Percentiles rank a stretch among this genome's conserved stretches.
Evolutionary conservation across 23 tunicate species (phyloP).

Genomic region (Diplosoma virens): DNA sequence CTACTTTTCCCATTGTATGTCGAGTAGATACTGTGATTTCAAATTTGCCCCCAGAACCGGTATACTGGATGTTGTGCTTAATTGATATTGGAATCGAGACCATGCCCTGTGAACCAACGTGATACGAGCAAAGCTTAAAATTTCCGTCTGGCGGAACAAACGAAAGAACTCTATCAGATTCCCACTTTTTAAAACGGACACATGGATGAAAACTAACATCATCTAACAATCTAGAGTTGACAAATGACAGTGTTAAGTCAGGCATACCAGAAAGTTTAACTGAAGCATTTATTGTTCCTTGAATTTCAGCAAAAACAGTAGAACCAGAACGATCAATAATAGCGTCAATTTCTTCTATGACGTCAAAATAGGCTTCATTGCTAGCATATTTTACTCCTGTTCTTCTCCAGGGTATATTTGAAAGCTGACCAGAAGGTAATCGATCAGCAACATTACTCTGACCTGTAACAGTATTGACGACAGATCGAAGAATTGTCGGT

Average conservation of each 20-base stretch:
- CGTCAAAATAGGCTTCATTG: slow-evolving; percentile 98
- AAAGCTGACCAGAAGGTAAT: slow-evolving; percentile 91
- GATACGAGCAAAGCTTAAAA: slow-evolving; percentile 89
- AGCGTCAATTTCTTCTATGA: slow-evolving; percentile 93
- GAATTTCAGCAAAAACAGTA: slow-evolving; percentile 86
- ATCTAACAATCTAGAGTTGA: slow-evolving; percentile 83
- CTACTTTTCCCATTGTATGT: slow-evolving; percentile 77
- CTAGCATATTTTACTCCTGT: slow-evolving; percentile 90
- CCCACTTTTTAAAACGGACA: slow-evolving; percentile 87
- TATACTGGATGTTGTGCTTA: slow-evolving; percentile 81
- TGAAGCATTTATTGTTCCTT: slow-evolving; percentile 86
- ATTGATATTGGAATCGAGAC: slow-evolving; percentile 79
- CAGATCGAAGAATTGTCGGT: slow-evolving; percentile 79
- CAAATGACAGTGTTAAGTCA: slow-evolving; percentile 77
- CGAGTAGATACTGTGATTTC: slow-evolving; percentile 75
- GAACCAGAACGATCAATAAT: slow-evolving; percentile 97
- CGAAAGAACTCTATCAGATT: slow-evolving; percentile 76
- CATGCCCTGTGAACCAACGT: slow-evolving; percentile 78
- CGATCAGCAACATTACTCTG: slow-evolving; percentile 95
- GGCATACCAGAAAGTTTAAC: slow-evolving; percentile 98
- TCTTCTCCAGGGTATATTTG: slow-evolving; percentile 94
- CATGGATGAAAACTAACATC: slow-evolving; percentile 99
- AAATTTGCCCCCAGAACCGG: slow-evolving; percentile 82
- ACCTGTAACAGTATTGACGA: slow-evolving; percentile 75
- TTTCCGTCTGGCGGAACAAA: slow-evolving; percentile 99